These are phyloP conservation scores for Acleris cristana DNA, from an alignment of 2,888 invertebrate species.

Conservation along the genomic window DNA sequence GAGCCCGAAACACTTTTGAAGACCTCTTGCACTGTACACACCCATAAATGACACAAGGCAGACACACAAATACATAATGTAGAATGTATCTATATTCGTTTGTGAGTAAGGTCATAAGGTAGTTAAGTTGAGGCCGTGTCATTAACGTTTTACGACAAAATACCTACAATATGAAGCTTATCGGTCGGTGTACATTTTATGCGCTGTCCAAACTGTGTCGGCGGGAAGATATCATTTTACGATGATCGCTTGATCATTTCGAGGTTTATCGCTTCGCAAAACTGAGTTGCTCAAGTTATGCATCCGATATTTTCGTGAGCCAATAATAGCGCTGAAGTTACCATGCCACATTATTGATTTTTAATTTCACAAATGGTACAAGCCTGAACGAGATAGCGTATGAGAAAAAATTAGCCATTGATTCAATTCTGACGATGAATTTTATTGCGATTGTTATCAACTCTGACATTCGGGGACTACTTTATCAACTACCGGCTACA, in stretches of 20 bases:
- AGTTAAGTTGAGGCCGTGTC: conserved; percentile 5
- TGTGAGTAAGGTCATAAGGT: not conserved
- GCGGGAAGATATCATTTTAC: conserved; percentile 25
- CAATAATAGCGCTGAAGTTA: not conserved
- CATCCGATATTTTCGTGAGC: not conserved
- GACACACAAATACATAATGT: too few species aligned
- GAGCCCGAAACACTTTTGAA: too few species aligned
- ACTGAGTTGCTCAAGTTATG: not conserved
- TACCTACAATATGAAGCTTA: conserved; percentile 20
- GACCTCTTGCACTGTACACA: too few species aligned
- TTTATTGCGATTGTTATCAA: too few species aligned
- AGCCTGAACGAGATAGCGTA: too few species aligned
- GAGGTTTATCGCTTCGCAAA: not conserved
- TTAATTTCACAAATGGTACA: too few species aligned
- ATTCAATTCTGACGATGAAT: too few species aligned
- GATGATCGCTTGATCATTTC: conserved; percentile 32
- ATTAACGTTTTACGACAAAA: conserved; percentile 30
- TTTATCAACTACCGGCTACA: too few species aligned
- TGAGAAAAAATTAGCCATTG: too few species aligned
- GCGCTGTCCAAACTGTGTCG: conserved; percentile 17
- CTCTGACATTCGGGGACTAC: too few species aligned
- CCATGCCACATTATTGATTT: too few species aligned
- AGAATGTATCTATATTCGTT: not conserved
- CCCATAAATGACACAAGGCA: too few species aligned
- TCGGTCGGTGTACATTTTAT: conserved; percentile 20